These are phyloP conservation scores for Corydoras sp. DNA, from an alignment of 2,113 vertebrate genomes.

Conservation along the genomic window DNA sequence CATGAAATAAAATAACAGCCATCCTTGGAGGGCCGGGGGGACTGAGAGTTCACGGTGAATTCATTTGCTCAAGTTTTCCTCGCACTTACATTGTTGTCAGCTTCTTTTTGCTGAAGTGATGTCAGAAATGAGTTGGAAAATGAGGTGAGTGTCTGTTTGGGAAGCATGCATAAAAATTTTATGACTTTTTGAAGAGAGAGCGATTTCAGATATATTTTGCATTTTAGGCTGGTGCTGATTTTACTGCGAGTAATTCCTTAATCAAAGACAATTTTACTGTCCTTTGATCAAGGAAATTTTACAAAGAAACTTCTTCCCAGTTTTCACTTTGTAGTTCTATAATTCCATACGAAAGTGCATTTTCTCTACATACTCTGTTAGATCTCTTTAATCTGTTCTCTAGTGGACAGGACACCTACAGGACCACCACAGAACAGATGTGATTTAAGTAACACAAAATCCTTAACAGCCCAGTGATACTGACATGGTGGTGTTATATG, in stretches of 20 bases:
- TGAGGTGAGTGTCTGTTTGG: constrained; percentile 2
- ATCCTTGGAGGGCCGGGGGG: constrained; percentile 51
- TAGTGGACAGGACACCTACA: too few species aligned
- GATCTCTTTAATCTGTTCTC: too few species aligned
- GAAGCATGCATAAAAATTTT: constrained; percentile 10
- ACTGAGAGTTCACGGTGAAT: constrained; percentile 57
- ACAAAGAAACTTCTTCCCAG: too few species aligned
- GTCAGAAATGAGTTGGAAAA: constrained; percentile 21
- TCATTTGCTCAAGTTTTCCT: constrained; percentile 47
- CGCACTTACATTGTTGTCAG: constrained; percentile 45
- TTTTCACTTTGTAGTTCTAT: too few species aligned
- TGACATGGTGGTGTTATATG: too few species aligned
- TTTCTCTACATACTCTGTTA: too few species aligned
- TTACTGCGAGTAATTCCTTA: constrained; percentile 4
- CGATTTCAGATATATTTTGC: neutral
- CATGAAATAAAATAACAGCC: constrained; percentile 45
- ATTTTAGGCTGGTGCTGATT: neutral
- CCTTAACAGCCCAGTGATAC: too few species aligned
- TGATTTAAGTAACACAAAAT: too few species aligned
- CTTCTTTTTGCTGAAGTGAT: constrained; percentile 7
- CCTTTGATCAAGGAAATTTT: too few species aligned
- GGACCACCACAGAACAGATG: too few species aligned
- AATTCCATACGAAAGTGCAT: too few species aligned
- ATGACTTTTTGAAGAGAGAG: constrained; percentile 3
- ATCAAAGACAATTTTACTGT: too few species aligned